Evolutionary conservation across 2,113 vertebrate species (phyloP).

Genomic region (Melospiza georgiana): DNA sequence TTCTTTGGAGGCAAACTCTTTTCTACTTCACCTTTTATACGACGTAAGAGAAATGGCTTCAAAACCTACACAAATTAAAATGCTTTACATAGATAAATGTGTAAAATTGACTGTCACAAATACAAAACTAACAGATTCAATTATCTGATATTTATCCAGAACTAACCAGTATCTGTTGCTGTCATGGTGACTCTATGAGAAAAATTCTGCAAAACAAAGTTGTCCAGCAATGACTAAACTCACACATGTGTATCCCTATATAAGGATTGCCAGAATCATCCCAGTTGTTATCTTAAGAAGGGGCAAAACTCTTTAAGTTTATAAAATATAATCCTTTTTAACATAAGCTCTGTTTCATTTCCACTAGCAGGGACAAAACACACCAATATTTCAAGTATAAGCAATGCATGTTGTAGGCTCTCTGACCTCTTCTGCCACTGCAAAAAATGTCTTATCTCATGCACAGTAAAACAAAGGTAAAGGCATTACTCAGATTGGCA

Average conservation of each 20-base stretch:
- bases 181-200: not conserved
- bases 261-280: not conserved
- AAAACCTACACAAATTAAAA: constrained; percentile 77
- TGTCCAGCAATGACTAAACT: not conserved
- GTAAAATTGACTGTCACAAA: not conserved
- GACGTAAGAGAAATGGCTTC: constrained; percentile 87
- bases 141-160: not conserved
- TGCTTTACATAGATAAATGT: not conserved
- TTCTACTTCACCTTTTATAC: constrained; percentile 91
- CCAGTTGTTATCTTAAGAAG: not conserved
- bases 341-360: not conserved
- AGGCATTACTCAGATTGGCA: not conserved
- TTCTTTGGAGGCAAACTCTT: constrained; percentile 90
- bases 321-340: not conserved
- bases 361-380: not conserved
- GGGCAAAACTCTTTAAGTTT: fast-evolving
- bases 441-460: not conserved
- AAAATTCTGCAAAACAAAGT: not conserved
- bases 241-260: fast-evolving
- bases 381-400: not conserved
- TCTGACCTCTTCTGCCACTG: not conserved
- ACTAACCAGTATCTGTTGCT: not conserved
- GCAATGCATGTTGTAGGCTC: not conserved
- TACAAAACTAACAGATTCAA: not conserved
- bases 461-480: not conserved